Conservation (phyloP, 2,888 invertebrate species). For the Halictus ligatus region DNA sequence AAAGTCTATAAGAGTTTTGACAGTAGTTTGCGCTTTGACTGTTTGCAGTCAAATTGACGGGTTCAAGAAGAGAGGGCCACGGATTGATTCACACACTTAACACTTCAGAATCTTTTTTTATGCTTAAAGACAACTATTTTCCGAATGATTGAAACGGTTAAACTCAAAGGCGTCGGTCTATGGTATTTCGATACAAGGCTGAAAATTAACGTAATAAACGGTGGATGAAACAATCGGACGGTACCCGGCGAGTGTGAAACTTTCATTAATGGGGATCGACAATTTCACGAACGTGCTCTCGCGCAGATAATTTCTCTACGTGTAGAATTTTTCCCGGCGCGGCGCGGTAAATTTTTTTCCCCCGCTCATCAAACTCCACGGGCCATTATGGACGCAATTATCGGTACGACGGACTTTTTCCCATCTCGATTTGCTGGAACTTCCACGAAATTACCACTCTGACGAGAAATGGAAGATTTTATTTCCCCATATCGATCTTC, state of each 20-base stretch:
- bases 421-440: conserved; percentile 47
- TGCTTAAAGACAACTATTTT: not conserved
- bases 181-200: not conserved
- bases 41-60: not conserved
- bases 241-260: not conserved
- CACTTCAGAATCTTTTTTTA: not conserved
- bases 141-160: not conserved
- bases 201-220: conserved; percentile 19
- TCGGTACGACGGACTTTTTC: conserved; percentile 55
- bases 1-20: too few species aligned
- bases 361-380: conserved; percentile 40
- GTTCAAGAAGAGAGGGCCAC: not conserved
- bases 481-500: conserved; percentile 52
- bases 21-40: too few species aligned
- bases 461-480: conserved; percentile 47
- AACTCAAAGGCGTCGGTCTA: not conserved
- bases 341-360: conserved; percentile 30
- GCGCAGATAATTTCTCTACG: conserved; percentile 15
- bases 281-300: conserved; percentile 24
- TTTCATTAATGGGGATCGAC: conserved; percentile 7
- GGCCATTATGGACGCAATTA: conserved; percentile 61
- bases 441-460: conserved; percentile 54
- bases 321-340: conserved; percentile 14
- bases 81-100: not conserved
- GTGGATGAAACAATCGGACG: conserved; percentile 19